Evolutionary conservation across 2,797 vertebrate genomes (phyloP), one percentile per base, ranked within the genome.

Genomic region (Coendou prehensilis): DNA sequence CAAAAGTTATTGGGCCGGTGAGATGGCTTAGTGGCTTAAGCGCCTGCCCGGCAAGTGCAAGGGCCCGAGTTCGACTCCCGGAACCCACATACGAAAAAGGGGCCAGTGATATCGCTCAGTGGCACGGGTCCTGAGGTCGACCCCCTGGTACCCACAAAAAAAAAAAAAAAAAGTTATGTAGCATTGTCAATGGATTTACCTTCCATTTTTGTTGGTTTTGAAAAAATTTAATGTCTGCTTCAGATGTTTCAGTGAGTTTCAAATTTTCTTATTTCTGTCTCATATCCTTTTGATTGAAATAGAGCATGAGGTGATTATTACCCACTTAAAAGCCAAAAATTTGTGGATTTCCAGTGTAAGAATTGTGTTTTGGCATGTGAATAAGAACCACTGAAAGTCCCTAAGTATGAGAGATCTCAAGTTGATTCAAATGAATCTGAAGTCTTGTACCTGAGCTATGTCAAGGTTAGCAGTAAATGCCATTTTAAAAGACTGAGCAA

Each of bases 401-500:
- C 1, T 52, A 54, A 50, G 56, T 78, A 54, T 3, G 14, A 89
- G 82, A 83, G 91, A 89, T 92, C 54, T 63, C 37, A 61, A 6
- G 9, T 79, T 88, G 80, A 88, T 47, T 71, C 71, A 61, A 1
- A 75, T 87, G 76, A 95, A 84, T 93, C 61, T 79, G 11, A 87
- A 86, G 73, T 73, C 90, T 83, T 82, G 33, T 79, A 71, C 84
- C 95, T 87, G 78, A 97, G 63, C 88, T 81, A 57, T 84, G 79
- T 97, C 90, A 94, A 85, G 85, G 88, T 94, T 80, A 86, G 89
- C 94, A 94, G 54, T 87, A 97, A 96, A 86, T 0, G 41, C 67
- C 45, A 50, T 93, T 86, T 87, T 52, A 83, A 96, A 90, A 81
- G 78, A 56, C 73, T 52, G 79, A 76, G 75, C 81, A 85, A 95